Conservation (phyloP, 2,888 invertebrate species). For the Orthosia gracilis region DNA sequence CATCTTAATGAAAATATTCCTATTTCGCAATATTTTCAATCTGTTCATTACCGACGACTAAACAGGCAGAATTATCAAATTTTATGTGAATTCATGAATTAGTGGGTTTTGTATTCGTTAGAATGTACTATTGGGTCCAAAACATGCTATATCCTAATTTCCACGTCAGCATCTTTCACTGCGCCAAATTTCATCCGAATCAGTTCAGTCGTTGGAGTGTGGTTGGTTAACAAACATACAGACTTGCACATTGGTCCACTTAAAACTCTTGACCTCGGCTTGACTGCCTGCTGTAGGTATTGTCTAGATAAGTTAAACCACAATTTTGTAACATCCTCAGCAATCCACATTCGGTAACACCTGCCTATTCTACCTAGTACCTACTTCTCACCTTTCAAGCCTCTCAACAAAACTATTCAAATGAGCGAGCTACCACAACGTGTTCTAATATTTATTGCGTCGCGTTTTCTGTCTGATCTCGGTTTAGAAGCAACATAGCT, state of each 20-base stretch:
- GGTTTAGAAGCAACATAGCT: slow-evolving; percentile 8
- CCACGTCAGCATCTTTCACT: no score
- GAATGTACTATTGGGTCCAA: no score
- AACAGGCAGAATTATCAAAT: background rate
- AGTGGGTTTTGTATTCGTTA: no score
- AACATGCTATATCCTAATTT: no score
- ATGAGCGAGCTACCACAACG: slow-evolving; percentile 1
- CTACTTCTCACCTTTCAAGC: background rate
- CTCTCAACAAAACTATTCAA: slow-evolving; percentile 24
- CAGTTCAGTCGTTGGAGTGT: no score
- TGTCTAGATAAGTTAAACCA: background rate
- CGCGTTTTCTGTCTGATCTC: background rate
- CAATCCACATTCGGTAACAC: background rate
- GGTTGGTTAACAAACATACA: no score
- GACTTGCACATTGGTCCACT: no score
- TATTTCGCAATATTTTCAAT: slow-evolving; percentile 19
- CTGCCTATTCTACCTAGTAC: no score
- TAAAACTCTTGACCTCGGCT: no score
- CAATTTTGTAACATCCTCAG: background rate
- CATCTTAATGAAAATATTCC: slow-evolving; percentile 38
- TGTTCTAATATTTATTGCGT: slow-evolving; percentile 27
- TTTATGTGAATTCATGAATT: background rate
- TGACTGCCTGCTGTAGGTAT: no score
- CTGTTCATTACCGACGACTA: background rate
- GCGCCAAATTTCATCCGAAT: no score